phyloP scores from a whole-genome alignment of 2,113 vertebrate genomes.

The Charadrius vociferus region DNA sequence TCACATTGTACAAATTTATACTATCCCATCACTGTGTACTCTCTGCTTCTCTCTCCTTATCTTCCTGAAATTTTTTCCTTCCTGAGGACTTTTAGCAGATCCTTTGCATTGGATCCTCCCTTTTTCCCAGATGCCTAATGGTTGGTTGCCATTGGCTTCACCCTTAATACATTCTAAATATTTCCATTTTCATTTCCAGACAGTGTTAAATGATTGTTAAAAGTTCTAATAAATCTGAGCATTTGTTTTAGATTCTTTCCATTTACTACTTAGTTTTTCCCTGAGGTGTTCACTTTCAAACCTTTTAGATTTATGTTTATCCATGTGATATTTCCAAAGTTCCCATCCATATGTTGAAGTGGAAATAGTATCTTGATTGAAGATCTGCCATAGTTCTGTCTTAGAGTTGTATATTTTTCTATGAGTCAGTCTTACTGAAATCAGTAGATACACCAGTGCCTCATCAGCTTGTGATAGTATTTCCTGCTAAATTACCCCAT shows the following conservation, averaged over 20 bases:
- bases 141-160: background rate
- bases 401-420: background rate
- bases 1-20: background rate
- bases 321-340: background rate
- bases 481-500: background rate
- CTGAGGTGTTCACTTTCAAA: background rate
- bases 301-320: background rate
- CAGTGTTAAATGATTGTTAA: background rate
- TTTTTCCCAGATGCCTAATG: background rate
- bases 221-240: background rate
- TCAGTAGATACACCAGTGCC: background rate
- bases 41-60: background rate
- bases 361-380: background rate
- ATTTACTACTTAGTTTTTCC: background rate
- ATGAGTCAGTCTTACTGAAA: background rate
- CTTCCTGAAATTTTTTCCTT: background rate
- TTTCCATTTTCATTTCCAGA: background rate
- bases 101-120: background rate
- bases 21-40: background rate
- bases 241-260: background rate
- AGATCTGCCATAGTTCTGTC: background rate
- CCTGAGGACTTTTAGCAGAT: background rate
- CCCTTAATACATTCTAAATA: background rate
- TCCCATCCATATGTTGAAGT: background rate
- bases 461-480: background rate